phyloP scores from a whole-genome alignment of 2,888 invertebrate species.

The Hydrotaea cyrtoneurina region DNA sequence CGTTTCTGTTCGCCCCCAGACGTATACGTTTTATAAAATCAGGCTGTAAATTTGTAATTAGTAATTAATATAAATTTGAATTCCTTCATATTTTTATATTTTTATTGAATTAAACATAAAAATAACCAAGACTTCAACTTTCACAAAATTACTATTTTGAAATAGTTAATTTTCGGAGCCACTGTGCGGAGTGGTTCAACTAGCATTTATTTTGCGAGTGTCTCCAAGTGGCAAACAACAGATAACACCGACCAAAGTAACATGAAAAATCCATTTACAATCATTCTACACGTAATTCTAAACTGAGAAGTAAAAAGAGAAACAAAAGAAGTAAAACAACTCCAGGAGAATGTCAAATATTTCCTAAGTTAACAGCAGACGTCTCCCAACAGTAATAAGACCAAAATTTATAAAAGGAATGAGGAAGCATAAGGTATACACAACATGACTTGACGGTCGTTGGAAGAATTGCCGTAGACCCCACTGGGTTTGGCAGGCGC shows the following conservation, averaged over 20 bases:
- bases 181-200: no score
- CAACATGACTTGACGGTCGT: background rate
- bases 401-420: background rate
- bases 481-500: background rate
- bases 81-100: no score
- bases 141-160: no score
- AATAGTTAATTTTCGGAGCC: no score
- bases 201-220: no score
- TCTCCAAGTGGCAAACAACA: background rate
- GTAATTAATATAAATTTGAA: no score
- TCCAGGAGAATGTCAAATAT: slow-evolving; percentile 16
- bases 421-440: background rate
- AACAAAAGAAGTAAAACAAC: background rate
- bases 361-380: background rate
- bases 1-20: no score
- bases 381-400: background rate
- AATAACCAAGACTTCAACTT: no score
- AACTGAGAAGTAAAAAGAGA: background rate
- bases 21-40: no score
- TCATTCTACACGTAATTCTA: slow-evolving; percentile 14
- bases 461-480: slow-evolving; percentile 17
- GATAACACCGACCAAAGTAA: slow-evolving; percentile 11
- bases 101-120: no score
- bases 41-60: no score
- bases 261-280: slow-evolving; percentile 24